Evolutionary conservation across 2,113 vertebrate species (phyloP).

Genomic region (Nothobranchius kuhntae): DNA sequence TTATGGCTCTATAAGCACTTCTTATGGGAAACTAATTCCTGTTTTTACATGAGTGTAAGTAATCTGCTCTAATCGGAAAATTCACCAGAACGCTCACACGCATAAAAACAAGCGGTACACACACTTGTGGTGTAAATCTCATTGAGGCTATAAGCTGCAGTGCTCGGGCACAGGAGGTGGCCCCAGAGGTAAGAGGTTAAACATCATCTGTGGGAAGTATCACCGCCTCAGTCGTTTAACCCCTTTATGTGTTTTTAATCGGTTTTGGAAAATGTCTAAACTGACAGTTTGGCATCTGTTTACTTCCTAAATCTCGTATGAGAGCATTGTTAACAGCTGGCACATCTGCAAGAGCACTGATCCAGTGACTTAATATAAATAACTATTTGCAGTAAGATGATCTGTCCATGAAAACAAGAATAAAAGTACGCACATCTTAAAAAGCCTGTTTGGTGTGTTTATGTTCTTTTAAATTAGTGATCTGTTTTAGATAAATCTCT

Average conservation of each 20-base stretch:
- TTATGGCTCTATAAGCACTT: constrained; percentile 73
- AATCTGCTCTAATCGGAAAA: constrained; percentile 73
- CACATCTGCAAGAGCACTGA: constrained; percentile 47
- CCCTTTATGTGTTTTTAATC: constrained; percentile 66
- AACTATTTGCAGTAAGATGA: constrained; percentile 34
- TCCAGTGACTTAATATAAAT: constrained; percentile 31
- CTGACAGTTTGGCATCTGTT: constrained; percentile 62
- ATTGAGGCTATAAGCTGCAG: constrained; percentile 55
- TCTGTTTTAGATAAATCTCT: background rate
- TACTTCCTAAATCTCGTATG: constrained; percentile 54
- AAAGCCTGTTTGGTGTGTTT: background rate
- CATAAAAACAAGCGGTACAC: constrained; percentile 48
- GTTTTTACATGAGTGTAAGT: constrained; percentile 73
- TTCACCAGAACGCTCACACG: constrained; percentile 59
- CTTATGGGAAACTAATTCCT: constrained; percentile 75
- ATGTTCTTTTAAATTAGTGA: too few relatives aligned
- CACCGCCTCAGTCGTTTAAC: constrained; percentile 50
- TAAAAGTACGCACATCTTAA: background rate
- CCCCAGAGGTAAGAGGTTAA: constrained; percentile 59
- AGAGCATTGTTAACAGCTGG: constrained; percentile 67
- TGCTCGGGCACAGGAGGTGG: constrained; percentile 23
- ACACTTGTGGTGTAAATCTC: constrained; percentile 63
- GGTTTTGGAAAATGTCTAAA: constrained; percentile 63
- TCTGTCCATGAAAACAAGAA: background rate
- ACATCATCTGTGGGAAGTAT: constrained; percentile 63